Base-by-base conservation (phyloP, 2,797 vertebrate genomes). In the Sebastes jordani region DNA sequence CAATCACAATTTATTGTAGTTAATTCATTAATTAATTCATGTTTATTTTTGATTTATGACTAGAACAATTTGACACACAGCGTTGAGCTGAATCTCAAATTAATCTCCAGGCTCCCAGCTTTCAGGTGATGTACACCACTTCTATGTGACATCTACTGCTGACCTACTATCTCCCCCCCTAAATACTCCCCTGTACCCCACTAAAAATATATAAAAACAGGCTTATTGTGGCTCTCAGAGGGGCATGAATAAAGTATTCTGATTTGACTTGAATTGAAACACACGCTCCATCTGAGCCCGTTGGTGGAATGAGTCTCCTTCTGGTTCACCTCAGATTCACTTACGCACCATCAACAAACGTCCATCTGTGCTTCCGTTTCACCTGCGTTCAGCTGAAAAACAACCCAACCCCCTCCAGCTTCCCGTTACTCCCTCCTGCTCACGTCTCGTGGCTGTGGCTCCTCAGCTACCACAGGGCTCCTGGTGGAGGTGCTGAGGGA, bases 401-500 rank as follows among this genome's bases (percentile, higher is more conserved):
- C 74, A 85, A 88, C 77, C 72, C 9, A 52, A 14, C 11, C 55
- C 23, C 54, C 81, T 22, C 71, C 81, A 38, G 13, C 34, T 23
- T 4, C 14, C 13, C 4, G 14, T 22, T 54, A 34, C 25, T 63
- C 16, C 49, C 25, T 63, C 20, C 58, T 6, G 20, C 58, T 68
- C 65, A 16, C n/a, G 10, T 3, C 10, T 29, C 9, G 71, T 42
- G 73, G 73, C 80, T 55, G 74, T 38, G 71, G 82, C 77, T 86
- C 81, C 56, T 81, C 82, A 71, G 81, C 84, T 71, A 78, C 81
- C 80, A 86, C 46, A 11, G 82, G 86, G 88, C 83, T 90, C 85
- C 83, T 89, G 88, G 76, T 88, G 89, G 88, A 92, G 90, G 87
- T 88, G 91, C 89, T 88, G 88, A 86, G 88, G 89, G 85, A 86